Base-by-base conservation (phyloP, 2,113 vertebrate species). In the Colossoma macropomum region DNA sequence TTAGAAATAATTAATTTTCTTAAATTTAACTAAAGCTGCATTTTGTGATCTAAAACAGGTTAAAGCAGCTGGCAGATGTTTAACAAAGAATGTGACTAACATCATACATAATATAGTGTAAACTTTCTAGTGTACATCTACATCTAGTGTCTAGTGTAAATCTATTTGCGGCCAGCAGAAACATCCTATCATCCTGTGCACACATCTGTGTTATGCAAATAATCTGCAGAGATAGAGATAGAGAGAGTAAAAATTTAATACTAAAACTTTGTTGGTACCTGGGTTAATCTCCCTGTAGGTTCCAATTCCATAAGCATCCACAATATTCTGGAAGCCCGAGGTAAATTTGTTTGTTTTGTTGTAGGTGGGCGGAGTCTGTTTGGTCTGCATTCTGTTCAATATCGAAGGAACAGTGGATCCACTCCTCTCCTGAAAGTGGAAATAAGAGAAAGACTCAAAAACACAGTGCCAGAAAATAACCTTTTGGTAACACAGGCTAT, bases 311-410 rank as follows among this genome's bases (percentile, higher is more conserved):
- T 99, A 99, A 0, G 98, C 97, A 50, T 99, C 97, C 0, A 99
- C 97, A 0, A 99, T 99, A 87, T 96, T 98, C 94, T 99, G 98
- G 91, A 99, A 99, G 30, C 98, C 98, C 9, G 95, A 95, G 8
- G 98, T 99, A 90, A 99, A 99, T 80, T 98, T 98, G 89, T 98
- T 99, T 88, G 97, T 98, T 88, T 98, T 96, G 88, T 99, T 99
- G 91, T 96, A 99, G 15, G 98, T 99, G 25, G 98, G 98, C 21
- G 98, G 98, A 70, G 95, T 95, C 88, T 97, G 94, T 86, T 94
- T 97, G 70, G 97, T 96, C 30, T 96, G 95, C 91, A 99, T 89
- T 77, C 95, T 89, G 0, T 96, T 99, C 87, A 99, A 91, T 85
- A 99, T 99, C 34, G 98, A 98, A 0, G 93, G 91, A 15, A 99